phyloP scores from a whole-genome alignment of 2,113 vertebrate genomes.

The Origma solitaria region DNA sequence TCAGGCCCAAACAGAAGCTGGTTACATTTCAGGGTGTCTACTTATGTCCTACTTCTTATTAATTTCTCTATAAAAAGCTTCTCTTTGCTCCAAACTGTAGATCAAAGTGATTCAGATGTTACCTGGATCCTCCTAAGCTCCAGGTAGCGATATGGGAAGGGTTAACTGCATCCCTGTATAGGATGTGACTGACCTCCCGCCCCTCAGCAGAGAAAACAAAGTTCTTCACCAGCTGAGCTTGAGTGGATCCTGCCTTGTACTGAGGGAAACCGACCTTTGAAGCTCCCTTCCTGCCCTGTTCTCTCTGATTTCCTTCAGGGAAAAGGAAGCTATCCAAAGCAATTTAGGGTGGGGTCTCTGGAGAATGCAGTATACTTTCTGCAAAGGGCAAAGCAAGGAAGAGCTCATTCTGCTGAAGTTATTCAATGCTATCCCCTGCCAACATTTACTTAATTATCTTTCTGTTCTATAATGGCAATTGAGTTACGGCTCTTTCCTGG shows the following conservation, averaged over 20 bases:
- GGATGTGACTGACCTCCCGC: neutral
- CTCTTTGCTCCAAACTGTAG: neutral
- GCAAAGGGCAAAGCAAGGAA: slow-evolving; percentile 46
- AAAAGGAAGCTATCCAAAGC: neutral
- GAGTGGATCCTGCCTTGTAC: neutral
- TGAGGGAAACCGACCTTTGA: neutral
- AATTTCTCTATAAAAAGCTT: neutral
- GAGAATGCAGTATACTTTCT: neutral
- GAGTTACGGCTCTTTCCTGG: slow-evolving; percentile 62
- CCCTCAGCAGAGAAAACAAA: neutral
- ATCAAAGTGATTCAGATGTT: neutral
- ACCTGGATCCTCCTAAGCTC: neutral
- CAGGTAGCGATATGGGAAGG: neutral
- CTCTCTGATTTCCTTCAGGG: neutral
- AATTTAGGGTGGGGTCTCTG: slow-evolving; percentile 29
- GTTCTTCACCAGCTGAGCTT: neutral
- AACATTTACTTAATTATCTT: slow-evolving; percentile 66
- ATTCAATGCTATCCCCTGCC: slow-evolving; percentile 46
- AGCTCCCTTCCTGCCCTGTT: neutral
- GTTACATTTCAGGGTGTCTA: neutral
- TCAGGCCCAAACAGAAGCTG: neutral
- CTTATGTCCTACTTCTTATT: neutral
- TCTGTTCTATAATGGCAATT: slow-evolving; percentile 56
- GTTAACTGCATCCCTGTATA: neutral
- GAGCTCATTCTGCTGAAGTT: slow-evolving; percentile 28